Evolutionary conservation across 30 jellyfish, hydroid and myxozoan species (phyloP).

Genomic region (Rhopilema esculentum): DNA sequence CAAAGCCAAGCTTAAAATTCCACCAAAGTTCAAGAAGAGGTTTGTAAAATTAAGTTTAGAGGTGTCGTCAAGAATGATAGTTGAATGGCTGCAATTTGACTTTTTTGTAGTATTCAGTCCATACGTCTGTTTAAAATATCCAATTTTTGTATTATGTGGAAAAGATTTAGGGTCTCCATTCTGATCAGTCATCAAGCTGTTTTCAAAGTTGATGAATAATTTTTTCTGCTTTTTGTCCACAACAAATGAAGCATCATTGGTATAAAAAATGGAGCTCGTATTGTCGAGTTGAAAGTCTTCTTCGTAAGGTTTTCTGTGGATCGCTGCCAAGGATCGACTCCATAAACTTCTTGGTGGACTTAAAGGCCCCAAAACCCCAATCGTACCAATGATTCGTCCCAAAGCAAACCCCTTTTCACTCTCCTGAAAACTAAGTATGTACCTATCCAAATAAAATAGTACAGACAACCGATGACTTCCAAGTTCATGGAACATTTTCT

Average conservation of each 20-base stretch:
- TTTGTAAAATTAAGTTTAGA: neutral
- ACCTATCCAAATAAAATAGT: slow-evolving; percentile 19
- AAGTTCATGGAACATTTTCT: slow-evolving; percentile 5
- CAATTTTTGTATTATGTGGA: slow-evolving; percentile 19
- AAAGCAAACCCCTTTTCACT: neutral
- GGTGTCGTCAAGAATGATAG: neutral
- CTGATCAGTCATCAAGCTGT: neutral
- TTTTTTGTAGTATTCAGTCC: neutral
- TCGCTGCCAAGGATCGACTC: slow-evolving; percentile 56
- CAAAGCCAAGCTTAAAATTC: slow-evolving; percentile 5
- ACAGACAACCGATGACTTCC: slow-evolving; percentile 45
- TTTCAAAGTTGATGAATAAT: slow-evolving; percentile 35
- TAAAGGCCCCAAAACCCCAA: slow-evolving; percentile 65
- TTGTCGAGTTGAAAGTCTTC: neutral
- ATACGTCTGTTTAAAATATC: slow-evolving; percentile 7
- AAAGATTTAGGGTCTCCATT: slow-evolving; percentile 37
- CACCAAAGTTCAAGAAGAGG: slow-evolving; percentile 4
- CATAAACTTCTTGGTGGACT: slow-evolving; percentile 19
- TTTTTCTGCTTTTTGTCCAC: slow-evolving; percentile 13
- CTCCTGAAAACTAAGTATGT: neutral
- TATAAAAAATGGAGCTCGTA: neutral
- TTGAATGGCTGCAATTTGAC: neutral
- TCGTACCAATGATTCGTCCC: slow-evolving; percentile 66
- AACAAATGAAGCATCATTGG: slow-evolving; percentile 39
- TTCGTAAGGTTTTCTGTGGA: neutral